phyloP scores from a whole-genome alignment of 2,888 invertebrate species.

The Troides aeacus region DNA sequence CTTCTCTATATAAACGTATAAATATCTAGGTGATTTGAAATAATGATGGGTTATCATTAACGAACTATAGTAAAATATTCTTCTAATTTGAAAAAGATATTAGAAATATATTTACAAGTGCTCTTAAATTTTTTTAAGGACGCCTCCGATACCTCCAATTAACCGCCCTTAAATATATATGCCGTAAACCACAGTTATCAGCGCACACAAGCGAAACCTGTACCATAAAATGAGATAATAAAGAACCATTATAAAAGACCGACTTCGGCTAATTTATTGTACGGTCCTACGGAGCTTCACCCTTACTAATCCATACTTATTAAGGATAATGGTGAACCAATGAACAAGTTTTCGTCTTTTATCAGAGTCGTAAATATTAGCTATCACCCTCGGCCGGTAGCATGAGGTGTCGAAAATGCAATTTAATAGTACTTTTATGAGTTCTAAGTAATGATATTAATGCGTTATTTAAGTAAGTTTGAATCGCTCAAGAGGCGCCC shows the following conservation, averaged over 20 bases:
- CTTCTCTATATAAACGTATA: too few species aligned
- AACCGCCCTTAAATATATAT: conserved; percentile 60
- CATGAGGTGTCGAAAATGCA: conserved; percentile 63
- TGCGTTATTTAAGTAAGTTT: conserved; percentile 40
- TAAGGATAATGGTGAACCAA: conserved; percentile 77
- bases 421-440: conserved; percentile 63
- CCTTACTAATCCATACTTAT: conserved; percentile 76
- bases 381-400: conserved; percentile 56
- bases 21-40: too few species aligned
- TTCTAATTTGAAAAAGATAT: conserved; percentile 3
- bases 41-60: too few species aligned
- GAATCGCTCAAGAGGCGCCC: conserved; percentile 36
- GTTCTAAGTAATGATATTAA: conserved; percentile 54
- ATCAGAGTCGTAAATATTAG: conserved; percentile 66
- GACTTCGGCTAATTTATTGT: conserved; percentile 67
- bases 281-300: conserved; percentile 57
- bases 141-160: conserved; percentile 50
- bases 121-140: conserved; percentile 35
- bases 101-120: conserved; percentile 41
- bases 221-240: conserved; percentile 63
- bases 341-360: conserved; percentile 73
- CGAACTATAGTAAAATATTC: not conserved
- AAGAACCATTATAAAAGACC: conserved; percentile 68
- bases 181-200: conserved; percentile 69
- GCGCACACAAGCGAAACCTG: conserved; percentile 54